Evolutionary conservation across 1,140 invertebrate species (phyloP).

Genomic region (Saccostrea glomerata): DNA sequence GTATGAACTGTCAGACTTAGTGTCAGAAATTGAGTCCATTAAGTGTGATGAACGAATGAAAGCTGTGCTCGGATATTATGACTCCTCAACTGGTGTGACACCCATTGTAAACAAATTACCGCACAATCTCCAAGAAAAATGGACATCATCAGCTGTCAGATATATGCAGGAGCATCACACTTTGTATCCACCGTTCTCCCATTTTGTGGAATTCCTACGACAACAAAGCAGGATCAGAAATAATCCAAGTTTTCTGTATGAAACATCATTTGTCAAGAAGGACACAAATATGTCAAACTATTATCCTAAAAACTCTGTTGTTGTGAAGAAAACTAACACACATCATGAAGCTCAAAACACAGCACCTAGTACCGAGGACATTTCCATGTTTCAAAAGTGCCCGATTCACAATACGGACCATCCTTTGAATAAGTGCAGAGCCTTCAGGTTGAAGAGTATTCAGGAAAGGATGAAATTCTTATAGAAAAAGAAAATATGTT

Average conservation of each 20-base stretch:
- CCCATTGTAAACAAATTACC: conserved; percentile 58
- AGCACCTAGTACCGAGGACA: no score
- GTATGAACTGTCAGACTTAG: no score
- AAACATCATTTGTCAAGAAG: background rate
- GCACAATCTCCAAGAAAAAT: conserved; percentile 58
- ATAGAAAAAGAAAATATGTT: conserved; percentile 9
- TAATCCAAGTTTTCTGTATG: conserved; percentile 58
- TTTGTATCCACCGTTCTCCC: conserved; percentile 46
- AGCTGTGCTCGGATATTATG: conserved; percentile 52
- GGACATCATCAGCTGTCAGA: conserved; percentile 53
- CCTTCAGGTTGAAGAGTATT: no score
- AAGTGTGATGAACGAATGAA: conserved; percentile 43
- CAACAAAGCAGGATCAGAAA: conserved; percentile 50
- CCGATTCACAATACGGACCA: no score
- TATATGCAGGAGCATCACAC: no score
- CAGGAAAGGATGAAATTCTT: background rate
- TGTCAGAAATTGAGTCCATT: conserved; percentile 56
- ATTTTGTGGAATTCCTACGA: conserved; percentile 54
- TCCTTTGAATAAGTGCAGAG: no score
- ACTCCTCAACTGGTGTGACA: conserved; percentile 52
- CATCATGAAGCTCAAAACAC: no score
- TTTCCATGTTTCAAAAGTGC: no score
- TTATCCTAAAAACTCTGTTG: no score
- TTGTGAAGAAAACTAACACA: no score
- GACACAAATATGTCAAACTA: background rate